Percentiles rank a stretch among this genome's conserved stretches.
Conservation (phyloP, 2,888 invertebrate species). For the Sericinus montela region DNA sequence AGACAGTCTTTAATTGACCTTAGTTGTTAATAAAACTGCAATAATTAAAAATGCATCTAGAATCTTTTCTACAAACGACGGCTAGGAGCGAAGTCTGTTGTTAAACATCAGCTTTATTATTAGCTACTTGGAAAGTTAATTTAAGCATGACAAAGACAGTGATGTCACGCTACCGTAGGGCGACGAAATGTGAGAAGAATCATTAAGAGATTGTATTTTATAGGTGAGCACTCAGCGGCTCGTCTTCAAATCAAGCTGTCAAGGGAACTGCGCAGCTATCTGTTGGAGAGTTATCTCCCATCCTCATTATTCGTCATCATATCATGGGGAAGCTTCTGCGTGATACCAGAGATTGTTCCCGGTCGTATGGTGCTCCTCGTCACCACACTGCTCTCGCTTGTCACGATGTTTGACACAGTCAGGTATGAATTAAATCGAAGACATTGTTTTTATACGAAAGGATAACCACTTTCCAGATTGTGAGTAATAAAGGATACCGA, state of each 20-base stretch:
- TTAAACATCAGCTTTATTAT: slow-evolving; percentile 14
- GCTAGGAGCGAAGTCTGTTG: slow-evolving; percentile 20
- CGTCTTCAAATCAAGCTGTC: slow-evolving; percentile 80
- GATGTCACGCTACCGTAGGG: slow-evolving; percentile 3
- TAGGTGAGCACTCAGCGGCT: slow-evolving; percentile 81
- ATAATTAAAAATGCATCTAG: slow-evolving; percentile 4
- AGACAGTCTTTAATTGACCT: too few species aligned
- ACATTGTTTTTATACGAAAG: too few species aligned
- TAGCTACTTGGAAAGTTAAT: slow-evolving; percentile 21
- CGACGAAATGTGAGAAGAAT: not conserved
- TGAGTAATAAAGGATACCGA: too few species aligned
- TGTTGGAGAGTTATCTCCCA: slow-evolving; percentile 82
- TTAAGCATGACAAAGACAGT: slow-evolving; percentile 20
- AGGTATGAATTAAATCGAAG: slow-evolving; percentile 57
- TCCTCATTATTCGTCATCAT: slow-evolving; percentile 82
- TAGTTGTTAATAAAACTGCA: not conserved
- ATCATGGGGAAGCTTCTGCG: slow-evolving; percentile 83
- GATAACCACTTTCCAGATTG: too few species aligned
- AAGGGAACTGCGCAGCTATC: slow-evolving; percentile 80
- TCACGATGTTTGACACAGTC: slow-evolving; percentile 84
- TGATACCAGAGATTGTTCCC: slow-evolving; percentile 82
- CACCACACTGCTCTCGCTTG: slow-evolving; percentile 80
- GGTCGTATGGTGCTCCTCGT: slow-evolving; percentile 82
- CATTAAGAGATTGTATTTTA: slow-evolving; percentile 22
- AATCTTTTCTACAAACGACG: slow-evolving; percentile 22